These are phyloP conservation scores for Cryptoleucopteryx plumbea DNA, from an alignment of 2,113 vertebrate species.

Conservation along the genomic window DNA sequence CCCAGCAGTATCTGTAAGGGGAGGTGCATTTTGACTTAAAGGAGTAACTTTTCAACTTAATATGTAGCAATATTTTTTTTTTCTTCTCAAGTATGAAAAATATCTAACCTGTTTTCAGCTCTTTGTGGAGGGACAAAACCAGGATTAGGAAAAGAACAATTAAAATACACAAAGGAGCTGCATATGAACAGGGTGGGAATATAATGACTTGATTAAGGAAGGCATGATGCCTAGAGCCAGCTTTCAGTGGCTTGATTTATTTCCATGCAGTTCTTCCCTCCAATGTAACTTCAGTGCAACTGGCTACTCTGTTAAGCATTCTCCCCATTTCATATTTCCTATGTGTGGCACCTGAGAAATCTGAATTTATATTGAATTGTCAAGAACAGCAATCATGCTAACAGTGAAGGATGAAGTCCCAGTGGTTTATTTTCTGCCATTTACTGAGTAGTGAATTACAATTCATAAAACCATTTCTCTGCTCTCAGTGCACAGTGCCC, in stretches of 20 bases:
- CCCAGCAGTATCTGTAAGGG: background rate
- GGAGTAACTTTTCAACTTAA: background rate
- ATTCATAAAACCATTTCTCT: conserved; percentile 3
- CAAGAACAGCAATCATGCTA: background rate
- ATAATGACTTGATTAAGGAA: background rate
- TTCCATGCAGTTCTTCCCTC: background rate
- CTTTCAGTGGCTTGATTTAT: background rate
- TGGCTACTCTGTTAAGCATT: background rate
- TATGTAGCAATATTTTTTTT: background rate
- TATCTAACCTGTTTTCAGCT: background rate
- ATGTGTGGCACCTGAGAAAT: background rate
- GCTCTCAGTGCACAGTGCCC: background rate
- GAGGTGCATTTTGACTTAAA: background rate
- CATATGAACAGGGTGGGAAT: background rate
- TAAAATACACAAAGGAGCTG: background rate
- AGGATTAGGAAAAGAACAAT: background rate
- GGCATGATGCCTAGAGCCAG: background rate
- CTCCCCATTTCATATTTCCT: background rate
- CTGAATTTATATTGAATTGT: background rate
- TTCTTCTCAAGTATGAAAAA: background rate
- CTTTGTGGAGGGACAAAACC: background rate
- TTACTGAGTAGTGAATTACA: background rate
- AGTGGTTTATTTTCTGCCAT: conserved; percentile 2
- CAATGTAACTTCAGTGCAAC: background rate
- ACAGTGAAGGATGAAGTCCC: background rate